Percentiles rank a stretch among this genome's conserved stretches.
Evolutionary conservation across 2,888 invertebrate genomes (phyloP).

Genomic region (Emmelina monodactyla): DNA sequence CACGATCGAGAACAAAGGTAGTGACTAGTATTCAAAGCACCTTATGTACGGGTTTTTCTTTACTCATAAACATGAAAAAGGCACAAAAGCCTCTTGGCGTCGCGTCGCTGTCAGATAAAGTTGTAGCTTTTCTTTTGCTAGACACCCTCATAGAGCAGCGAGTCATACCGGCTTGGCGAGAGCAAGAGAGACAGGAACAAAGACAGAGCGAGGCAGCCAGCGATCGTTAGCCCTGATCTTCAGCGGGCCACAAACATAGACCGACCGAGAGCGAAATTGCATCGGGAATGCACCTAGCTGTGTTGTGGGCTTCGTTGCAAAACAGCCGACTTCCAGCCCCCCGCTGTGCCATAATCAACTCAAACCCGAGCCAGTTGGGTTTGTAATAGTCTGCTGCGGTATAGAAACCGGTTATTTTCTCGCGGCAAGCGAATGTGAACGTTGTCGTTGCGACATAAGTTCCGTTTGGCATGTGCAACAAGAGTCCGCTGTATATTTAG

Average conservation of each 20-base stretch:
- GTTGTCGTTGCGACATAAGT: conserved; percentile 53
- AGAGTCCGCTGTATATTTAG: conserved; percentile 56
- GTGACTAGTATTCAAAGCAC: conserved; percentile 37
- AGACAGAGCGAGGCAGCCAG: conserved; percentile 26
- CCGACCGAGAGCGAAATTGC: conserved; percentile 68
- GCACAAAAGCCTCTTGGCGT: conserved; percentile 63
- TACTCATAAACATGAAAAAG: conserved; percentile 65
- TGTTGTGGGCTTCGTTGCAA: conserved; percentile 53
- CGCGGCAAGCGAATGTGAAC: conserved; percentile 53
- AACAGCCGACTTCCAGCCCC: conserved; percentile 39
- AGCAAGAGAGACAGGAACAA: conserved; percentile 32
- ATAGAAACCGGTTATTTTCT: conserved; percentile 50
- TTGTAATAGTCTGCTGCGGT: conserved; percentile 23
- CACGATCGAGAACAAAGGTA: not conserved
- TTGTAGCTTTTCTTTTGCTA: conserved; percentile 62
- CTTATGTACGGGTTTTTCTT: conserved; percentile 60
- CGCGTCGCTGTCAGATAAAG: conserved; percentile 62
- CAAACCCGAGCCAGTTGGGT: conserved; percentile 24
- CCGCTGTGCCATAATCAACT: conserved; percentile 24
- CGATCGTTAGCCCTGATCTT: conserved; percentile 68
- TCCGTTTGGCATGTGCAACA: conserved; percentile 33
- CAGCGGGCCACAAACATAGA: conserved; percentile 66
- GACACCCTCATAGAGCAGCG: conserved; percentile 26
- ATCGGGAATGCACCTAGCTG: conserved; percentile 65
- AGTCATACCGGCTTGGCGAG: conserved; percentile 17